These are phyloP conservation scores for Baryphthengus martii DNA, from an alignment of 2,113 vertebrate genomes.

Conservation along the genomic window DNA sequence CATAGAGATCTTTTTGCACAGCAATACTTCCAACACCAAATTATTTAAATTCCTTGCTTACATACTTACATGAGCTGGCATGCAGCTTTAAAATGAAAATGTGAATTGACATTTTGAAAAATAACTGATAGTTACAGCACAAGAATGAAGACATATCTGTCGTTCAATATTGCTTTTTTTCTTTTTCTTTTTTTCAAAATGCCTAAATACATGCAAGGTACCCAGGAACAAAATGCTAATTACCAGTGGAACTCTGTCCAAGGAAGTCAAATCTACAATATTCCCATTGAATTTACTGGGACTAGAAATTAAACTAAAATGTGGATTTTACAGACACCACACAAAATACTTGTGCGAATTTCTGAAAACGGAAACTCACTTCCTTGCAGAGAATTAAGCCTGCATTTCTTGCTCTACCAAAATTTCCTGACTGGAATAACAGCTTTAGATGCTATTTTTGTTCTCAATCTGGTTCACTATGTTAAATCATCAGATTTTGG, in stretches of 20 bases:
- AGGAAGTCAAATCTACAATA: not conserved
- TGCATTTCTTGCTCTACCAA: not conserved
- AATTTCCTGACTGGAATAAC: constrained; percentile 22
- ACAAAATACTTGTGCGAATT: not conserved
- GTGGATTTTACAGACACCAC: not conserved
- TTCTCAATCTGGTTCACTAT: constrained; percentile 20
- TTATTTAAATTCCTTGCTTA: not conserved
- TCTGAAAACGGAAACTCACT: not conserved
- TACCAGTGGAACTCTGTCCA: not conserved
- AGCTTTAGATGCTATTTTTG: constrained; percentile 18
- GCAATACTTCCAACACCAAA: not conserved
- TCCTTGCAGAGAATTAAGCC: constrained; percentile 3
- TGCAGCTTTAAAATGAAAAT: not conserved
- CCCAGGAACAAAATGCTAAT: not conserved
- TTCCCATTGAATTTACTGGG: not conserved
- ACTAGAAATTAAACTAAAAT: not conserved
- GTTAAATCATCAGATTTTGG: not conserved
- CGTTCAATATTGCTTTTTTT: not conserved
- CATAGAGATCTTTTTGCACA: not conserved
- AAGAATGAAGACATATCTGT: not conserved
- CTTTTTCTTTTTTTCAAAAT: not conserved
- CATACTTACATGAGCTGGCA: not conserved
- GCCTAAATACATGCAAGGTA: not conserved
- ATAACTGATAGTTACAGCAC: not conserved
- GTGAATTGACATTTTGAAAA: not conserved